A percentile compares a stretch with the other conserved stretches of the same genome.
Evolutionary conservation across 2,113 vertebrate species (phyloP).

Genomic region (Cyanistes caeruleus): DNA sequence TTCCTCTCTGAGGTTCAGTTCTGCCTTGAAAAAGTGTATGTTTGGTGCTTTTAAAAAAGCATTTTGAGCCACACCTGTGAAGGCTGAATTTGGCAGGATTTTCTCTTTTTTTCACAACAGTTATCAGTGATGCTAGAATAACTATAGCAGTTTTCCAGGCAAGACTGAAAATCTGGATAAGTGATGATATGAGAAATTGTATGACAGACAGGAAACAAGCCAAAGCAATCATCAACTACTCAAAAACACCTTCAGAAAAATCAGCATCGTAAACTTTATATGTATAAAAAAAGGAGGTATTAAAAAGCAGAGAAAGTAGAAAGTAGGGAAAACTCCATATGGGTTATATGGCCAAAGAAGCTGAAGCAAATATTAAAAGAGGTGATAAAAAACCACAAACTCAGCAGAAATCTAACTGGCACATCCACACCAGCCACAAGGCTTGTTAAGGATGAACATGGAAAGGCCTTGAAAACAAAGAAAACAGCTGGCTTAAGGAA

Average conservation of each 20-base stretch:
- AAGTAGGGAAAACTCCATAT: constrained; percentile 25
- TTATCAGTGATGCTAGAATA: constrained; percentile 56
- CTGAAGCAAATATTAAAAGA: constrained; percentile 15
- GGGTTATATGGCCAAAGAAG: constrained; percentile 18
- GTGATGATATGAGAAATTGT: constrained; percentile 49
- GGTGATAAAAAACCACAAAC: constrained; percentile 16
- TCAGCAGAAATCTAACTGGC: constrained; percentile 47
- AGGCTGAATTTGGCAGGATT: constrained; percentile 3
- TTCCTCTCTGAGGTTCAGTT: neutral
- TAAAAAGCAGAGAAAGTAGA: constrained; percentile 42
- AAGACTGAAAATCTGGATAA: constrained; percentile 52
- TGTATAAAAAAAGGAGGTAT: neutral
- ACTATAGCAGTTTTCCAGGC: constrained; percentile 38
- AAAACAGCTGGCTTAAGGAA: constrained; percentile 10
- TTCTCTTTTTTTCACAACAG: neutral
- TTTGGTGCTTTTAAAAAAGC: neutral
- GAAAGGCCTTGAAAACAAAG: constrained; percentile 28
- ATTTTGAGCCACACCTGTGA: neutral
- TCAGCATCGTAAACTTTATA: constrained; percentile 41
- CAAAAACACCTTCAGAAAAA: constrained; percentile 67
- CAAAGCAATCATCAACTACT: constrained; percentile 62
- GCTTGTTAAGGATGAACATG: neutral
- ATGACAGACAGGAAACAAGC: constrained; percentile 56
- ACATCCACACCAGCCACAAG: constrained; percentile 10
- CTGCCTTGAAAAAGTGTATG: neutral